Evolutionary conservation across 1,140 invertebrate species (phyloP).

Genomic region (Maconellicoccus hirsutus): DNA sequence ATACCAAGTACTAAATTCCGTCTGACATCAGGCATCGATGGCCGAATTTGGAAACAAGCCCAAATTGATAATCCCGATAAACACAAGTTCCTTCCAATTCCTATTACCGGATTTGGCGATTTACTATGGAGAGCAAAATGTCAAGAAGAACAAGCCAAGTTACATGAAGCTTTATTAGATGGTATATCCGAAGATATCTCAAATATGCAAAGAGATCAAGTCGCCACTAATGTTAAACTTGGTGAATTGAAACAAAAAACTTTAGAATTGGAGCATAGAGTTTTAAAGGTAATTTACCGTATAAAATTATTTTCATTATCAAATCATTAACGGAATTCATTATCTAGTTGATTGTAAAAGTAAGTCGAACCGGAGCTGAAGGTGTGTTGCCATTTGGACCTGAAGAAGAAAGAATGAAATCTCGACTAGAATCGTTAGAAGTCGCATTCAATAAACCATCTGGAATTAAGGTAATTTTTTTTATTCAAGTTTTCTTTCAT

Average conservation of each 20-base stretch:
- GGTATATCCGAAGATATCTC: conserved; percentile 46
- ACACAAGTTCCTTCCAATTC: conserved; percentile 75
- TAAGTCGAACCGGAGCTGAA: neutral
- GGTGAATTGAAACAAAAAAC: conserved; percentile 10
- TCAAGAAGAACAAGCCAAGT: conserved; percentile 66
- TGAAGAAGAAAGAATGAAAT: conserved; percentile 14
- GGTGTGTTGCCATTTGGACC: conserved; percentile 7
- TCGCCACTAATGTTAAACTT: conserved; percentile 6
- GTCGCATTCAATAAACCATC: conserved; percentile 7
- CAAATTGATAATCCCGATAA: conserved; percentile 87
- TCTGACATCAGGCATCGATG: conserved; percentile 51
- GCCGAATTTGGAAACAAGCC: conserved; percentile 75
- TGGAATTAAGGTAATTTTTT: neutral
- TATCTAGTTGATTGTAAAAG: neutral
- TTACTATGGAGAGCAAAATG: conserved; percentile 71
- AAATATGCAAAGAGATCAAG: conserved; percentile 9
- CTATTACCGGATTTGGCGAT: conserved; percentile 80
- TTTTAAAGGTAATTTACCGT: neutral
- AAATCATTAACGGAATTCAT: neutral
- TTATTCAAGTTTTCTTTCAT: neutral
- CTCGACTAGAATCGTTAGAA: conserved; percentile 1
- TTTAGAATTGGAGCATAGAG: neutral
- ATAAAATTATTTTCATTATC: neutral
- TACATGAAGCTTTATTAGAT: conserved; percentile 61
- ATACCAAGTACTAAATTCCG: no score